Base-by-base conservation (phyloP, 2,888 invertebrate genomes). In the Alviniconcha strummeri region DNA sequence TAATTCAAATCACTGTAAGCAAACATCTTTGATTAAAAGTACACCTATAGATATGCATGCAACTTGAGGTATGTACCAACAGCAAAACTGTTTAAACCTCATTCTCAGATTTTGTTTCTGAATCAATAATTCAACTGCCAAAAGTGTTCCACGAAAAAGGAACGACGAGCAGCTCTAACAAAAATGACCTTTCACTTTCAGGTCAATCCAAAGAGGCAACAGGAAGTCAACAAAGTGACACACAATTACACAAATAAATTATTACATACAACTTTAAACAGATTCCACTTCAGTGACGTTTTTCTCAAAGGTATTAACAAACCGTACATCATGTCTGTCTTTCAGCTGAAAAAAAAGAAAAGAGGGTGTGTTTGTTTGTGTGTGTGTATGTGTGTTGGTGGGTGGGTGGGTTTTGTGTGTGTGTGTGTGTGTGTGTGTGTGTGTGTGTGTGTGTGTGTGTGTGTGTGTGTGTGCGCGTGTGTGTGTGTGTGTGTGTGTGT, bases 401-500 rank as follows among this genome's bases (percentile, higher is more conserved):
- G 9, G 72, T n/a, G 52, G 9, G 52, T n/a, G 72, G 36, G 52
- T 52, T 36, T 52, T 72, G 36, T 3, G 36, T 72, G 72, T 13
- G 72, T 7, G 72, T 36, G 52, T 72, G 72, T 3, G 72, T 72
- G 72, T 52, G 72, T 72, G 72, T 13, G 72, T 72, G 72, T 13
- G 72, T 72, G 72, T 15, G 72, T 72, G 72, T 36, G 72, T 36
- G 72, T 52, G 72, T 11, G 36, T 52, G 72, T 13, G 72, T 52
- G 72, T 7, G 72, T 72, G 36, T 7, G 36, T 72, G 36, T 3
- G 36, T 72, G 72, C 36, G 72, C 15, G 72, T 36, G 52, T 72
- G 72, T 3, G 72, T 72, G 72, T 15, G 72, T 72, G 72, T 36
- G 72, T 36, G 72, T 13, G 72, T 72, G 72, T 15, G 72, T 72